Evolutionary conservation across 2,888 invertebrate genomes (phyloP), one percentile per base, ranked within the genome.

Genomic region (Campopleginae sp.): DNA sequence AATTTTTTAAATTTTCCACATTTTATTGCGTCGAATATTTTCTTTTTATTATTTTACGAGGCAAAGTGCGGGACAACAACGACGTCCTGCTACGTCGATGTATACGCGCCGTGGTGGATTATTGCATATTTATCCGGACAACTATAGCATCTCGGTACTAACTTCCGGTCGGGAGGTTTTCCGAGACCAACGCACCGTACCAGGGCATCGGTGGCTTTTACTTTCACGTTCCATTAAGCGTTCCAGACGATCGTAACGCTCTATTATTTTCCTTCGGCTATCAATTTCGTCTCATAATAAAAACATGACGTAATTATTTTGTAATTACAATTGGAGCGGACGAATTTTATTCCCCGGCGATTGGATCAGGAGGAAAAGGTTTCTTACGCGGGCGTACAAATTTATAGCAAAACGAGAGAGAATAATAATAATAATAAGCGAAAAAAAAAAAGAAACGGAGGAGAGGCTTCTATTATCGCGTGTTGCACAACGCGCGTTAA

Each of bases 211-310:
- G 90, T 80, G 80, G 86, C 86, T 85, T 88, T 88, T 89, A 91
- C 92, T 92, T 92, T 92, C 92, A 91, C 91, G 90, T 90, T 91
- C 88, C 88, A 89, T 90, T 91, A 88, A 87, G 75, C 72, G 77
- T 27, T 61, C 19, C 19, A n/a, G 51, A 76, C 79, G 31, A 65
- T 71, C 33, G 42, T 46, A 42, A 76, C 33, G 61, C 70, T 1
- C 8, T 38, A 80, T 85, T 75, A 68, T 74, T 85, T 74, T 44
- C 19, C 54, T 38, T 71, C 38, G 51, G 38, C 71, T 31, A 54
- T 58, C 79, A 75, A 85, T 85, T 71, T 68, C 27, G 8, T 14
- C 46, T n/a, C n/a, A 31, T 44, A 70, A 46, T 31, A 48, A 8
- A 27, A 38, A 0, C n/a, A 7, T 14, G 27, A 61, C 17, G 61